Evolutionary conservation across 2,113 vertebrate genomes (phyloP), one percentile per base, ranked within the genome.

Genomic region (Fukomys damarensis): DNA sequence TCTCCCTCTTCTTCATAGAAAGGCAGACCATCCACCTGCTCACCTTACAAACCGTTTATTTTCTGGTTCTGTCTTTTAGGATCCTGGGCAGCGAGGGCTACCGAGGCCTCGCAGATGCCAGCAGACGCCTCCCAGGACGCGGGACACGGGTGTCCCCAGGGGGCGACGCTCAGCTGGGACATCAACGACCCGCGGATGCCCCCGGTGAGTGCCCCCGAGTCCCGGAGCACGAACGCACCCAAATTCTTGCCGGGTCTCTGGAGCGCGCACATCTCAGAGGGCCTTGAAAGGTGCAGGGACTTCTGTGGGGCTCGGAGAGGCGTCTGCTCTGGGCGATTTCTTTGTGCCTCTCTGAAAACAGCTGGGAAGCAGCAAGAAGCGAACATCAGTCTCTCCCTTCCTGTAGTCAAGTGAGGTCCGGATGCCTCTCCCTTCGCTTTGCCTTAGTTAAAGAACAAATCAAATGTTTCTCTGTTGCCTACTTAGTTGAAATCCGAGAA

Each of bases 111-210:
- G 6, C 70, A 8, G 63, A 96, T 97, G 97, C 84, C 43, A 7
- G 97, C 5, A 0, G 98, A 99, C 77, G 97, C 98, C 76, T 98
- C 98, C 86, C 99, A 98, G 87, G 98, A 97, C 4, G 11, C 87
- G 4, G 98, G 98, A 66, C 97, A 97, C 4, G 68, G 98, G 7
- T 97, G 97, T 35, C 91, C 98, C 4, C 98, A 97, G 10, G 98
- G 98, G 66, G 99, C 99, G 99, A 99, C 99, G 98, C 97, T 99
- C 86, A 99, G 98, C 4, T 99, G 99, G 99, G 99, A 99, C 88
- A 99, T 99, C 98, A 99, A 99, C 91, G 99, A 99, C 72, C 99
- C 99, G 3, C 99, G 99, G 92, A 98, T 99, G 80, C 99, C 99
- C 0, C 99, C 99, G 99, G 99, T 99, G 98, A 49, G 74, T 54